These are phyloP conservation scores for Nemotelus nigrinus DNA, from an alignment of 2,888 invertebrate species.

Conservation along the genomic window DNA sequence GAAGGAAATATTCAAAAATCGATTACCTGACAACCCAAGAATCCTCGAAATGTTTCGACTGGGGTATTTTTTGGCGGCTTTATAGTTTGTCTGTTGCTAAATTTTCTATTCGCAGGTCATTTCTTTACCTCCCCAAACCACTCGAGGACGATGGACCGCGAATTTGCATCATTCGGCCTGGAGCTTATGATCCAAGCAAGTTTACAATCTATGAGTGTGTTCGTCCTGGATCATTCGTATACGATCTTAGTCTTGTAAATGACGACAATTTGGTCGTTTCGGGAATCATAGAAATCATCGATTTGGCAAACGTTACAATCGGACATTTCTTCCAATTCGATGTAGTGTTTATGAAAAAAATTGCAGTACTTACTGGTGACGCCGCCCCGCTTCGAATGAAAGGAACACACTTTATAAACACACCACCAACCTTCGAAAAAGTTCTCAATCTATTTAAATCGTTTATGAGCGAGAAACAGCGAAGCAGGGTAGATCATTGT, in stretches of 20 bases:
- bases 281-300: conserved; percentile 67
- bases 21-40: conserved; percentile 54
- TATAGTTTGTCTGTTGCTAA: neutral
- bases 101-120: neutral
- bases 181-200: conserved; percentile 60
- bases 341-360: conserved; percentile 68
- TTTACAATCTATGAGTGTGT: conserved; percentile 64
- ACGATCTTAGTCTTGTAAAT: conserved; percentile 68
- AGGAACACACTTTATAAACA: conserved; percentile 67
- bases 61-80: conserved; percentile 54
- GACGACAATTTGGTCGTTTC: conserved; percentile 67
- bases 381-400: conserved; percentile 68
- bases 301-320: conserved; percentile 66
- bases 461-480: conserved; percentile 69
- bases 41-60: conserved; percentile 46
- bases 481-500: conserved; percentile 66
- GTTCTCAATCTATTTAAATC: conserved; percentile 67
- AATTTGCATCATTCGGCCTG: conserved; percentile 43
- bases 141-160: conserved; percentile 60
- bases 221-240: conserved; percentile 67
- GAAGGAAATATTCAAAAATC: conserved; percentile 68
- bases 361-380: conserved; percentile 66
- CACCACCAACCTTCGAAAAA: conserved; percentile 67
- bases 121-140: conserved; percentile 51
- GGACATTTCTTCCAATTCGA: conserved; percentile 67